Conservation (phyloP, 2,888 invertebrate species). For the Eupsilia transversa region DNA sequence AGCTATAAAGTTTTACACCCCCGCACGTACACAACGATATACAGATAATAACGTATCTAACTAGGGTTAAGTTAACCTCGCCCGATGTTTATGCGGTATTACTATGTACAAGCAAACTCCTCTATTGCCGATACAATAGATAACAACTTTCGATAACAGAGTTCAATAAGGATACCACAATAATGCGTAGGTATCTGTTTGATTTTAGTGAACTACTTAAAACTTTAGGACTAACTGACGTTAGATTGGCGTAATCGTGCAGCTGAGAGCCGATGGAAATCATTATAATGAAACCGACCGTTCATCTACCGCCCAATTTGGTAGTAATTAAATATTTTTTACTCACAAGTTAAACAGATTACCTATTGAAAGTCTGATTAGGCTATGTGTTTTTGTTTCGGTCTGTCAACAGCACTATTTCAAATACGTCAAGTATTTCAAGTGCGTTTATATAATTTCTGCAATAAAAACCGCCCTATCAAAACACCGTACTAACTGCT, state of each 20-base stretch:
- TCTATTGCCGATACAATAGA: conserved; percentile 66
- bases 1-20: conserved; percentile 61
- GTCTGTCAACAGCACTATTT: neutral
- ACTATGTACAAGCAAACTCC: conserved; percentile 62
- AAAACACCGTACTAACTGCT: conserved; percentile 5
- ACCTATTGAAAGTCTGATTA: neutral
- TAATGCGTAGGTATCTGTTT: conserved; percentile 60
- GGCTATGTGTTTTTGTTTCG: neutral
- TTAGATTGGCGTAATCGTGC: conserved; percentile 42
- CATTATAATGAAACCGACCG: conserved; percentile 40
- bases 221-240: conserved; percentile 46
- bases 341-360: conserved; percentile 18
- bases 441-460: neutral
- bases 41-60: conserved; percentile 61
- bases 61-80: conserved; percentile 62
- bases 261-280: conserved; percentile 18
- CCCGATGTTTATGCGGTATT: conserved; percentile 56
- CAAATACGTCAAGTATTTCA: too few species aligned
- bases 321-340: conserved; percentile 33
- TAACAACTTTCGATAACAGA: conserved; percentile 62
- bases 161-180: conserved; percentile 65
- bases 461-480: neutral
- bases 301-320: conserved; percentile 27
- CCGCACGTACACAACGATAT: conserved; percentile 55
- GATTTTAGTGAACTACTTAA: conserved; percentile 62